These are phyloP conservation scores for Eulithis testata DNA, from an alignment of 2,888 invertebrate species.

Conservation along the genomic window DNA sequence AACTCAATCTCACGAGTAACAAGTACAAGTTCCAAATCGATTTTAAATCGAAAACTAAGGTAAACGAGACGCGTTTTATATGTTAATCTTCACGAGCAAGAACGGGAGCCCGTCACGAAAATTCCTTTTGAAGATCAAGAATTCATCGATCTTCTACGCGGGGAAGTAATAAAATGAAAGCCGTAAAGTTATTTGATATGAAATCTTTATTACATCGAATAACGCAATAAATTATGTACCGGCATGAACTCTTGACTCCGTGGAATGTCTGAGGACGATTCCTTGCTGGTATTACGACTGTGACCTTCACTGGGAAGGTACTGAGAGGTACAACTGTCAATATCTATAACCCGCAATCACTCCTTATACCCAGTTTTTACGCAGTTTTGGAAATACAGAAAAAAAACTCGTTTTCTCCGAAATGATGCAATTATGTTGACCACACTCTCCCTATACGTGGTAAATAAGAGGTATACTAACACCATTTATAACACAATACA, in stretches of 20 bases:
- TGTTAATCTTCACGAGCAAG: not conserved
- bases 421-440: no score
- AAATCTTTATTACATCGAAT: no score
- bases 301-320: not conserved
- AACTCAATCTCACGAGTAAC: constrained; percentile 3
- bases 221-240: constrained; percentile 2
- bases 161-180: constrained; percentile 3
- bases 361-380: no score
- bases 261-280: constrained; percentile 1
- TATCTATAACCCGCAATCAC: no score
- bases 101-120: not conserved
- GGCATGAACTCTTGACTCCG: constrained; percentile 2
- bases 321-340: no score
- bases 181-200: constrained; percentile 6
- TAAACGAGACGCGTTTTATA: constrained; percentile 2
- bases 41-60: constrained; percentile 6
- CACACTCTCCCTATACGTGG: no score
- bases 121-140: constrained; percentile 6
- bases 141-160: constrained; percentile 2
- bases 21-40: not conserved
- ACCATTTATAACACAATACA: no score
- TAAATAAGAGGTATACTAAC: no score
- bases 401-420: no score
- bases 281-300: not conserved
- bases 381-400: no score